Percentiles rank a stretch among this genome's conserved stretches.
These are phyloP conservation scores for Drosophila buzzatii DNA, from an alignment of 2,888 invertebrate genomes.

Conservation along the genomic window DNA sequence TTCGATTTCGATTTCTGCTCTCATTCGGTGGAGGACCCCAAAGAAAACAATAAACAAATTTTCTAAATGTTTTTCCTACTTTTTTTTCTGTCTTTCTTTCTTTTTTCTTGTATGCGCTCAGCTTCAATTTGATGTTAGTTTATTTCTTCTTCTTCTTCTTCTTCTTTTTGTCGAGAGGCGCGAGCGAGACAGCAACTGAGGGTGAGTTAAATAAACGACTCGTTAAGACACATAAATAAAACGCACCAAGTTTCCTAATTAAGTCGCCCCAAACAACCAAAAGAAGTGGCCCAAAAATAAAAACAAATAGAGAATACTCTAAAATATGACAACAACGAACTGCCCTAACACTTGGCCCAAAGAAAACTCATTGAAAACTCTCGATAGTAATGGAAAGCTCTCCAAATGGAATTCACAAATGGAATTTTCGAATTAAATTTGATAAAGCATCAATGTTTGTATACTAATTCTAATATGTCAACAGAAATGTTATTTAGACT, in stretches of 20 bases:
- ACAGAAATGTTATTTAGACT: background rate
- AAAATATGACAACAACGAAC: constrained; percentile 22
- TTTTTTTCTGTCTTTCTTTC: background rate
- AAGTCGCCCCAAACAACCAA: constrained; percentile 63
- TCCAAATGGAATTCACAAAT: background rate
- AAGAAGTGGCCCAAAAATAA: constrained; percentile 44
- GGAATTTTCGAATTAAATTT: background rate
- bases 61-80: constrained; percentile 47
- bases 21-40: constrained; percentile 58
- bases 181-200: constrained; percentile 24
- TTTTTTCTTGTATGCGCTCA: constrained; percentile 41
- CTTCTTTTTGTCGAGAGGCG: constrained; percentile 40
- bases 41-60: constrained; percentile 80
- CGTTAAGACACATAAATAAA: constrained; percentile 81
- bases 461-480: background rate
- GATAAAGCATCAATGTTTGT: background rate
- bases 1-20: constrained; percentile 40
- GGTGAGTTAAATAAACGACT: constrained; percentile 76
- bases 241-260: constrained; percentile 77
- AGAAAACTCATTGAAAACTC: background rate
- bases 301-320: constrained; percentile 16
- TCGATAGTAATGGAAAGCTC: background rate
- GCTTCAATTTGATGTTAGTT: constrained; percentile 63
- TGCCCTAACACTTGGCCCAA: constrained; percentile 15
- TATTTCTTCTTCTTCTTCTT: constrained; percentile 11